phyloP scores from a whole-genome alignment of 2,113 vertebrate species.

The Phoxinus phoxinus region DNA sequence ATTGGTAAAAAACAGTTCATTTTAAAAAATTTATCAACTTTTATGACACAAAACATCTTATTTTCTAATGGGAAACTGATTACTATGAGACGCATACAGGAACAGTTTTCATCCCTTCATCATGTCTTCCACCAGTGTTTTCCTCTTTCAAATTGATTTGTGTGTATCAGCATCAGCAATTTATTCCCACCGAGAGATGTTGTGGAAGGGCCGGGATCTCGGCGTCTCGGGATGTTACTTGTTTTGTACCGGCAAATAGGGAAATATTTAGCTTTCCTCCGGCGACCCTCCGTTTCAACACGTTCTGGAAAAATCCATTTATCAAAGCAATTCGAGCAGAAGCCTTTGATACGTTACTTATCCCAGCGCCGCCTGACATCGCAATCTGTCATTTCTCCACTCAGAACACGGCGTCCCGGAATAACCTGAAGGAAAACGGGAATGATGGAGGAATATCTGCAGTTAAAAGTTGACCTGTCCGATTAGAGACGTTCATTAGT shows the following conservation, averaged over 20 bases:
- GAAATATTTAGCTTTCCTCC: slow-evolving; percentile 36
- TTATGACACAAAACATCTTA: neutral
- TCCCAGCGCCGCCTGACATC: slow-evolving; percentile 45
- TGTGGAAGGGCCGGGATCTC: neutral
- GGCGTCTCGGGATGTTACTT: neutral
- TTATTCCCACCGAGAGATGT: neutral
- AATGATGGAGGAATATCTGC: neutral
- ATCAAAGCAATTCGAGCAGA: slow-evolving; percentile 54
- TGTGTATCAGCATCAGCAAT: neutral
- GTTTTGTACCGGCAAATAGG: neutral
- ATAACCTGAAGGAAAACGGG: slow-evolving; percentile 21
- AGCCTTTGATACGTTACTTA: slow-evolving; percentile 53
- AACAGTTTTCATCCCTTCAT: neutral
- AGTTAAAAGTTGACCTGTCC: neutral
- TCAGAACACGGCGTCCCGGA: slow-evolving; percentile 20
- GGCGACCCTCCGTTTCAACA: slow-evolving; percentile 22
- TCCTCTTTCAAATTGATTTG: neutral
- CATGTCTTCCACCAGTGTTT: neutral
- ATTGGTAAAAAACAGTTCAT: neutral
- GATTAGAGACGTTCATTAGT: neutral
- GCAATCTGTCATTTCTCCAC: slow-evolving; percentile 51
- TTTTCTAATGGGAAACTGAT: neutral
- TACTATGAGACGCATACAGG: neutral
- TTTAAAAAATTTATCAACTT: neutral
- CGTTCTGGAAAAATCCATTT: slow-evolving; percentile 48